Evolutionary conservation across 1,140 invertebrate species (phyloP).

Genomic region (Lineus longissimus): DNA sequence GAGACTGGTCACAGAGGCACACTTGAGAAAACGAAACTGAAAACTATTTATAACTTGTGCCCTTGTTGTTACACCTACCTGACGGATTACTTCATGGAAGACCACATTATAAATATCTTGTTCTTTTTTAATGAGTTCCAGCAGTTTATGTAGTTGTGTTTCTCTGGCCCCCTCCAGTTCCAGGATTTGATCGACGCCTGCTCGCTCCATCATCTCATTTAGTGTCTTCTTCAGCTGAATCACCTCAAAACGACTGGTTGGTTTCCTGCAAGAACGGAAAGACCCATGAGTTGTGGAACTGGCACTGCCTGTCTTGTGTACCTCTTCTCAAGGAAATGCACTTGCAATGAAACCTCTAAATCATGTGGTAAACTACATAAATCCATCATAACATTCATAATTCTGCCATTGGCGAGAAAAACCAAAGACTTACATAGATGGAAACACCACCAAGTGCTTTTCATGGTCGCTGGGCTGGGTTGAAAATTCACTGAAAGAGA

Average conservation of each 20-base stretch:
- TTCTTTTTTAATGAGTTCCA: slow-evolving; percentile 53
- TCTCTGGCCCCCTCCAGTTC: slow-evolving; percentile 41
- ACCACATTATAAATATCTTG: slow-evolving; percentile 54
- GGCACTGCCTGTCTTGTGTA: too few species aligned
- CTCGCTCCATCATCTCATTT: slow-evolving; percentile 46
- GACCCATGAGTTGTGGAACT: too few species aligned
- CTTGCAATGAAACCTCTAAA: too few species aligned
- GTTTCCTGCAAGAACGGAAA: slow-evolving; percentile 35
- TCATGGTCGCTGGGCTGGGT: slow-evolving; percentile 49
- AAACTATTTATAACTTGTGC: too few species aligned
- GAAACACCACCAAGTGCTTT: slow-evolving; percentile 51
- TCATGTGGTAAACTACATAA: too few species aligned
- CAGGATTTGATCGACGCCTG: slow-evolving; percentile 43
- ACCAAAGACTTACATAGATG: slow-evolving; percentile 53
- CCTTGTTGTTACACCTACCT: slow-evolving; percentile 33
- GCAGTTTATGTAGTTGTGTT: slow-evolving; percentile 54
- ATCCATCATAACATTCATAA: too few species aligned
- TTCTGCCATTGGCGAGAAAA: too few species aligned
- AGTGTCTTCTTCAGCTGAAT: slow-evolving; percentile 47
- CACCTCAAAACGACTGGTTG: slow-evolving; percentile 48
- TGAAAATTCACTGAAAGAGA: slow-evolving; percentile 45
- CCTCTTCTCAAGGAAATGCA: too few species aligned
- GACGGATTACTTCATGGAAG: slow-evolving; percentile 53
- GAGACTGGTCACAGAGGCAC: too few species aligned
- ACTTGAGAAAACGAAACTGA: too few species aligned